These are phyloP conservation scores for Serinus canaria DNA, from an alignment of 2,113 vertebrate genomes.

Conservation along the genomic window DNA sequence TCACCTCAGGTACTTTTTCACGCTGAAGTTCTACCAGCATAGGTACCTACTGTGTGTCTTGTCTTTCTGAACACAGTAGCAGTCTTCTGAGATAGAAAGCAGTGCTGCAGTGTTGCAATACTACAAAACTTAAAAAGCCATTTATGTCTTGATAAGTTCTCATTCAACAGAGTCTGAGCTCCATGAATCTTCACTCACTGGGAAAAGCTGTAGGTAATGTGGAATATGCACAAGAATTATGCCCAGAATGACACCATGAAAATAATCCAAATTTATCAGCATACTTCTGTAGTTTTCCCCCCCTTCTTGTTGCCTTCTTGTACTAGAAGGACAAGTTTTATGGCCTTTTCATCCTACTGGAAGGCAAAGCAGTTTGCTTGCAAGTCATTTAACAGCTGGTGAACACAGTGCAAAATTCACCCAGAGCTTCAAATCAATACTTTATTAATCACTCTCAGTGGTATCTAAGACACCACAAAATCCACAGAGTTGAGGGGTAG, in stretches of 20 bases:
- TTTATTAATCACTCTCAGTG: neutral
- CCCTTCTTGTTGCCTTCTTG: neutral
- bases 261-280: neutral
- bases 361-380: neutral
- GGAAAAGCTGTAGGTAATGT: neutral
- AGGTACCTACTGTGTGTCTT: fast-evolving
- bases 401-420: neutral
- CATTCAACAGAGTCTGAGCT: neutral
- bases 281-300: too few species aligned
- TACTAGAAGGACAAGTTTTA: neutral
- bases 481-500: neutral
- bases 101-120: neutral
- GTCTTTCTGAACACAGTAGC: neutral
- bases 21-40: neutral
- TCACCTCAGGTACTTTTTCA: neutral
- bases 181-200: neutral
- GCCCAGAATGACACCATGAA: neutral
- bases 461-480: neutral
- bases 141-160: neutral
- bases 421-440: neutral
- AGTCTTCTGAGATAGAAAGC: neutral
- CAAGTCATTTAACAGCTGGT: neutral
- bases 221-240: neutral
- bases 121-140: neutral
- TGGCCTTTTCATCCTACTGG: fast-evolving